Evolutionary conservation across 2,113 vertebrate genomes (phyloP).

Genomic region (Atractosteus spatula): DNA sequence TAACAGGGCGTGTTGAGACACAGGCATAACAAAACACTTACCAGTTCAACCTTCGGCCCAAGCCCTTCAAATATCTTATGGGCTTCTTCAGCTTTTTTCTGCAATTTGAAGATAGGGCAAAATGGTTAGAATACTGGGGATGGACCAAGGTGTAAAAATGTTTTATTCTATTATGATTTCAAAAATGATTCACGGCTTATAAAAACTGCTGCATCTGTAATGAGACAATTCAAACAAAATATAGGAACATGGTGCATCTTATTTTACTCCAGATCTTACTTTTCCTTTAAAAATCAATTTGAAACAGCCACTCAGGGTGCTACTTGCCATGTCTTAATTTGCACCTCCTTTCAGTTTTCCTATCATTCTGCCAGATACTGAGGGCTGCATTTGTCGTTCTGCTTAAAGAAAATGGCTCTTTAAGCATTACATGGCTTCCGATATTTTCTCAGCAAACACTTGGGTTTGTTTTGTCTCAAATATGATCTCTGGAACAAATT

Average conservation of each 20-base stretch:
- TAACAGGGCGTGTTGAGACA: too few relatives aligned
- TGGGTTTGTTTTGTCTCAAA: conserved; percentile 38
- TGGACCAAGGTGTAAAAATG: conserved; percentile 22
- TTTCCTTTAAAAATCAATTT: neutral
- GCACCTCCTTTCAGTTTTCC: too few relatives aligned
- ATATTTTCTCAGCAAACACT: conserved; percentile 12
- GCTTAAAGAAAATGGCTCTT: neutral
- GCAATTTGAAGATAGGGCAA: conserved; percentile 28
- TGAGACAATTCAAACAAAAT: too few relatives aligned
- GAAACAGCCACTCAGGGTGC: neutral
- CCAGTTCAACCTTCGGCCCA: conserved; percentile 95
- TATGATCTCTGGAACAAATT: conserved; percentile 29
- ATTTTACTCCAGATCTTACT: neutral
- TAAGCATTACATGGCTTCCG: neutral
- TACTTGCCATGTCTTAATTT: neutral
- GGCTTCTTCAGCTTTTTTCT: conserved; percentile 99
- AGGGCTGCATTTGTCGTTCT: neutral
- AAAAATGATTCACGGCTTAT: too few relatives aligned
- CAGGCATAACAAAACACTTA: conserved; percentile 53
- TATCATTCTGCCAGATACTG: neutral
- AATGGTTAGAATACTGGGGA: too few relatives aligned
- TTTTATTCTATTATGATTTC: neutral
- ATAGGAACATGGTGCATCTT: neutral
- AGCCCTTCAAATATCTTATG: conserved; percentile 97
- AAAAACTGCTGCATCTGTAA: too few relatives aligned